Conservation (phyloP, 1,140 invertebrate genomes). For the Lordiphosa collinella region DNA sequence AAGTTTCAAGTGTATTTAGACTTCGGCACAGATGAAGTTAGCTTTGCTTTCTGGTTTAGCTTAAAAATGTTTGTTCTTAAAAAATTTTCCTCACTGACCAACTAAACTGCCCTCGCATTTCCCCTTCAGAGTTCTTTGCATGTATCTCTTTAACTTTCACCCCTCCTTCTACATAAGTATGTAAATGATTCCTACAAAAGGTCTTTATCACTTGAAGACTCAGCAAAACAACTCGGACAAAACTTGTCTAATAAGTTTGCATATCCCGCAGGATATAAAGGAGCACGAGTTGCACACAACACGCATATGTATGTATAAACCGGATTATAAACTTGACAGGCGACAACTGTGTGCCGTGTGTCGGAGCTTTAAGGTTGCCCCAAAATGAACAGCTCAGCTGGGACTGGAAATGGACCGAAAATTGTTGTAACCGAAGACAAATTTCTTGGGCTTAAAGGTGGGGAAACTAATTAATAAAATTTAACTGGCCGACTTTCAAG, state of each 20-base stretch:
- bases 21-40: too few species aligned
- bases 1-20: too few species aligned
- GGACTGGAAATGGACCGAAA: background rate
- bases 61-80: too few species aligned
- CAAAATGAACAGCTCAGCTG: slow-evolving; percentile 16
- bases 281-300: slow-evolving; percentile 24
- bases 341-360: slow-evolving; percentile 31
- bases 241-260: slow-evolving; percentile 69
- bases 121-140: too few species aligned
- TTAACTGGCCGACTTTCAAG: slow-evolving; percentile 43
- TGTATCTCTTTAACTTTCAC: slow-evolving; percentile 16
- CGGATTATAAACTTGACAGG: slow-evolving; percentile 50
- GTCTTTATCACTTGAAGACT: slow-evolving; percentile 53
- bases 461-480: slow-evolving; percentile 60
- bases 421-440: slow-evolving; percentile 44
- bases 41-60: too few species aligned
- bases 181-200: slow-evolving; percentile 53
- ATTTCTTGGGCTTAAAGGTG: slow-evolving; percentile 64
- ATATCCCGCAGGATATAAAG: slow-evolving; percentile 63
- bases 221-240: slow-evolving; percentile 21
- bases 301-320: slow-evolving; percentile 46
- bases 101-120: too few species aligned
- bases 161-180: slow-evolving; percentile 29
- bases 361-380: slow-evolving; percentile 1
- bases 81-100: too few species aligned